phyloP scores from a whole-genome alignment of 2,888 invertebrate species.

The Argyra leucocephala region DNA sequence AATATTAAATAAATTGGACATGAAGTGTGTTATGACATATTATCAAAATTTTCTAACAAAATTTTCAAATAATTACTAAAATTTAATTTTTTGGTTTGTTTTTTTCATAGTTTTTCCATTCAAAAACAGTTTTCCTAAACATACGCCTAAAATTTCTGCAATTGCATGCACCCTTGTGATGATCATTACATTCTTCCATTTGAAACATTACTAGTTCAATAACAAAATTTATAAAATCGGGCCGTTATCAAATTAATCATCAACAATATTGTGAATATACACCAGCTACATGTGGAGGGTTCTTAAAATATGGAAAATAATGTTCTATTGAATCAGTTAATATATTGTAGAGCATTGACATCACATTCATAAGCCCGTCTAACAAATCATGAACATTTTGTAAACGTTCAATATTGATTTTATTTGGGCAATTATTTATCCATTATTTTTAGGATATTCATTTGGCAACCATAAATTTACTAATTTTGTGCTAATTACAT shows the following conservation, averaged over 20 bases:
- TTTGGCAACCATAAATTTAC: slow-evolving; percentile 51
- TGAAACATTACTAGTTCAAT: slow-evolving; percentile 49
- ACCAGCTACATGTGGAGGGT: slow-evolving; percentile 57
- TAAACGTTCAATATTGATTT: slow-evolving; percentile 49
- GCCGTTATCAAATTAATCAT: slow-evolving; percentile 64
- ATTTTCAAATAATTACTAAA: slow-evolving; percentile 44
- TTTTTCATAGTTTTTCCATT: slow-evolving; percentile 43
- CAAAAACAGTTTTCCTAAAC: slow-evolving; percentile 64
- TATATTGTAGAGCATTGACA: slow-evolving; percentile 59
- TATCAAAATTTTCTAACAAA: slow-evolving; percentile 63
- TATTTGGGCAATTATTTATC: slow-evolving; percentile 52
- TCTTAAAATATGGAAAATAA: slow-evolving; percentile 69
- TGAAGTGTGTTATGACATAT: slow-evolving; percentile 71
- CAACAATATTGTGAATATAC: slow-evolving; percentile 70
- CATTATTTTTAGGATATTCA: slow-evolving; percentile 48
- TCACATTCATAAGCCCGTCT: slow-evolving; percentile 36
- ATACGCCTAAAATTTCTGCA: slow-evolving; percentile 63
- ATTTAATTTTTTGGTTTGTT: slow-evolving; percentile 46
- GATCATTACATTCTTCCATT: slow-evolving; percentile 29
- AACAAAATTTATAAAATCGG: slow-evolving; percentile 58
- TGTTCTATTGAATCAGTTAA: slow-evolving; percentile 55
- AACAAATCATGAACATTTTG: slow-evolving; percentile 54
- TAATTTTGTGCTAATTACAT: slow-evolving; percentile 51
- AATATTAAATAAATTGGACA: slow-evolving; percentile 69
- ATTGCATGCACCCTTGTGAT: slow-evolving; percentile 46